Conservation (phyloP, 2,113 vertebrate species). For the Sarotherodon lohbergeri region DNA sequence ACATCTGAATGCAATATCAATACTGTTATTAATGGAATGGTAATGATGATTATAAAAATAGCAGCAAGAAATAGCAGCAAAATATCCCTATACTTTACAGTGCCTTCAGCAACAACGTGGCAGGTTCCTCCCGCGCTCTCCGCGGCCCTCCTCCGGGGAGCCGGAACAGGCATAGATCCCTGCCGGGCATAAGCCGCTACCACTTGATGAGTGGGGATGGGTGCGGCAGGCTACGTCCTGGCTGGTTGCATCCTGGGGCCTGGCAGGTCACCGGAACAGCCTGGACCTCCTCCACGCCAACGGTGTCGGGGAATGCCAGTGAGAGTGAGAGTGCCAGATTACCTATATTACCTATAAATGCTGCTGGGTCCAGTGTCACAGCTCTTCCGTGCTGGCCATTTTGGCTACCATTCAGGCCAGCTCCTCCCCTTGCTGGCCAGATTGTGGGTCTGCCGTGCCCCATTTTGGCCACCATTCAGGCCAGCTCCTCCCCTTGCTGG, state of each 20-base stretch:
- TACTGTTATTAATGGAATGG: too few species aligned
- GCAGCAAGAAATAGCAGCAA: too few species aligned
- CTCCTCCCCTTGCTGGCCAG: background rate
- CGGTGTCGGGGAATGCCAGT: rapidly evolving
- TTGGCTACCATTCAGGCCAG: background rate
- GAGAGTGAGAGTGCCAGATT: background rate
- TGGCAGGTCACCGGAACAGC: background rate
- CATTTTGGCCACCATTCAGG: background rate
- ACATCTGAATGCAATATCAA: too few species aligned
- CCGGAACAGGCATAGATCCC: background rate
- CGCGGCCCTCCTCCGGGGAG: rapidly evolving
- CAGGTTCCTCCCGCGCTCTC: background rate
- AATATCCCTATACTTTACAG: too few species aligned
- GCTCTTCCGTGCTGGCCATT: background rate
- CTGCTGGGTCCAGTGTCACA: background rate
- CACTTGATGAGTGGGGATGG: too few species aligned
- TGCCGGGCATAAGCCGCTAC: too few species aligned
- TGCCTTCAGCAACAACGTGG: background rate
- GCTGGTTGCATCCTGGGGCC: rapidly evolving
- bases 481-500: background rate
- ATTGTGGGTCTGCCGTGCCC: background rate
- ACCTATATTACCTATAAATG: background rate
- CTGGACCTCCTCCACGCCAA: background rate
- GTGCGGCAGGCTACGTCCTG: rapidly evolving
- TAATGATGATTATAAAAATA: too few species aligned